Evolutionary conservation across 2,113 vertebrate species (phyloP).

Genomic region (Myrmecobius fasciatus): DNA sequence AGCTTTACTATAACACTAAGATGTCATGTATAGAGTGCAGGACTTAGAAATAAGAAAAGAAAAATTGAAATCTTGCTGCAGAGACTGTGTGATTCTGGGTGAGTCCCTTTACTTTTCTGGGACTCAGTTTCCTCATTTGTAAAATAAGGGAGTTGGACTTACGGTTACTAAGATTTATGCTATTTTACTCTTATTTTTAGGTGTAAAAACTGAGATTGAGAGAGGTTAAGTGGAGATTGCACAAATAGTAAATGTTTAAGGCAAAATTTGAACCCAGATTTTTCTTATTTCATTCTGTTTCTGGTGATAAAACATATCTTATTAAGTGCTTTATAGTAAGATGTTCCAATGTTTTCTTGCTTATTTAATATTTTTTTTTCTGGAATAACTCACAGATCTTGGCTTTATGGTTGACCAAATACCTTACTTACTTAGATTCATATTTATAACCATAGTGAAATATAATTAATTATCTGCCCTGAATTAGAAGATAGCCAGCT

Average conservation of each 20-base stretch:
- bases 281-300: conserved; percentile 18
- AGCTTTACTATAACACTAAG: neutral
- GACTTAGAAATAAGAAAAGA: neutral
- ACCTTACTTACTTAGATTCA: conserved; percentile 71
- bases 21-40: neutral
- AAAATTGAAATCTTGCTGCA: neutral
- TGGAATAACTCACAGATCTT: conserved; percentile 74
- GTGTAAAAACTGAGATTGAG: neutral
- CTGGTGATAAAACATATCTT: neutral
- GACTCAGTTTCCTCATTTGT: neutral
- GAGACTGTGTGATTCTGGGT: neutral
- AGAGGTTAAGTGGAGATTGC: neutral
- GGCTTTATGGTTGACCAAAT: conserved; percentile 61
- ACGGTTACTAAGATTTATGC: neutral
- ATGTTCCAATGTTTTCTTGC: conserved; percentile 69
- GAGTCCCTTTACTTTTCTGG: neutral
- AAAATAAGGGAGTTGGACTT: neutral
- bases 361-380: conserved; percentile 76
- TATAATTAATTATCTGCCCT: conserved; percentile 73
- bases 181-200: neutral
- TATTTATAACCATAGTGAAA: conserved; percentile 61
- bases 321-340: conserved; percentile 43
- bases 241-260: neutral
- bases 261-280: neutral
- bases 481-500: conserved; percentile 73